A percentile compares a stretch with the other conserved stretches of the same genome.
Conservation (phyloP, 2,888 invertebrate genomes). For the Sminthurinus aureus region DNA sequence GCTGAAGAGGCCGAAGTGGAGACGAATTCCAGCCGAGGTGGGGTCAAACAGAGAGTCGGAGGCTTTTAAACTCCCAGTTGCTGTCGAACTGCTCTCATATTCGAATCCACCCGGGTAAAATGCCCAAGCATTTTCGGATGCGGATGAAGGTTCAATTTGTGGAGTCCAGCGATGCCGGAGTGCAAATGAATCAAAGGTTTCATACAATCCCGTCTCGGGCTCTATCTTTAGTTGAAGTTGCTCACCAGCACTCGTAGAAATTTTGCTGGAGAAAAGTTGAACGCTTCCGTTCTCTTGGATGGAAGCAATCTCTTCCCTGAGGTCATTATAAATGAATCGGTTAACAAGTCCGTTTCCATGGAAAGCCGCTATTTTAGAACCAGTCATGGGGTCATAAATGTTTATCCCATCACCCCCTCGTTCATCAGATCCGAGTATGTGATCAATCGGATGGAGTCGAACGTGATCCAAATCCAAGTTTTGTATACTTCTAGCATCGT, state of each 20-base stretch:
- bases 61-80: not conserved
- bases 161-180: not conserved
- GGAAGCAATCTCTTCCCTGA: not conserved
- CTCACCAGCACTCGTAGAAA: not conserved
- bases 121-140: not conserved
- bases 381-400: not conserved
- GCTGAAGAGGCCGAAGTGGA: not conserved
- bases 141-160: not conserved
- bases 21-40: not conserved
- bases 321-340: slow-evolving; percentile 8
- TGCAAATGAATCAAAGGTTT: slow-evolving; percentile 1
- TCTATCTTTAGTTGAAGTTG: not conserved
- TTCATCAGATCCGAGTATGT: slow-evolving; percentile 11
- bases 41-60: not conserved
- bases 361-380: not conserved
- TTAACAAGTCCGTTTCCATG: not conserved
- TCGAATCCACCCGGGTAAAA: not conserved
- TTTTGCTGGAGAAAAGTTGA: not conserved
- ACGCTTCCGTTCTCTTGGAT: not conserved
- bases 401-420: not conserved
- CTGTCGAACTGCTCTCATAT: not conserved
- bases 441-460: slow-evolving; percentile 25
- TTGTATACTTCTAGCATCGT: not conserved
- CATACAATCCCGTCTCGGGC: not conserved
- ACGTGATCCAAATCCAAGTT: slow-evolving; percentile 42